phyloP scores from a whole-genome alignment of 2,888 invertebrate species.

The Tetragnatha montana region DNA sequence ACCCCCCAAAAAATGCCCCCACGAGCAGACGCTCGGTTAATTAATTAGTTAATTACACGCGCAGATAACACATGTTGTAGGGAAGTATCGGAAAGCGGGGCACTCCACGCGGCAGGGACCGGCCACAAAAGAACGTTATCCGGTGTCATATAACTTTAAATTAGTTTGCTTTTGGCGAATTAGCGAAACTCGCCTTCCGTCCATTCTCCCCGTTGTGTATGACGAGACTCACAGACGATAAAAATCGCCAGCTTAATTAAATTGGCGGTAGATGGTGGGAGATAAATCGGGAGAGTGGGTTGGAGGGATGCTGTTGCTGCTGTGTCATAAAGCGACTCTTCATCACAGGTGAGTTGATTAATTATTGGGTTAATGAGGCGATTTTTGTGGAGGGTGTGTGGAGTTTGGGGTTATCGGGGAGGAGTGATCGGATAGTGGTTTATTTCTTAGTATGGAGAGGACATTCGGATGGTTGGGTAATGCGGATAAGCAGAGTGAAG shows the following conservation, averaged over 20 bases:
- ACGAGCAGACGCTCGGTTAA: conserved; percentile 12
- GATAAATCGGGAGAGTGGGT: conserved; percentile 27
- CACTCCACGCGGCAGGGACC: conserved; percentile 21
- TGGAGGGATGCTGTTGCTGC: not conserved
- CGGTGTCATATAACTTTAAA: conserved; percentile 57
- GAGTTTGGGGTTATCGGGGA: not conserved
- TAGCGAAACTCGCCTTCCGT: conserved; percentile 15
- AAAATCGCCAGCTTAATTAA: conserved; percentile 24
- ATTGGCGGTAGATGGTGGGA: conserved; percentile 10
- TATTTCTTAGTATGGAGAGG: not conserved
- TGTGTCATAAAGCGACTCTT: conserved; percentile 16
- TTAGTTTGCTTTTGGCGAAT: conserved; percentile 41
- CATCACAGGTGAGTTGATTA: not conserved
- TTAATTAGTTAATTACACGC: conserved; percentile 54
- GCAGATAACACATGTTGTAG: conserved; percentile 38
- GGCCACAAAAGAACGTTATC: conserved; percentile 39
- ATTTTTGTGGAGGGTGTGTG: not conserved
- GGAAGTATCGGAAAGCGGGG: conserved; percentile 35
- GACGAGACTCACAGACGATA: conserved; percentile 17
- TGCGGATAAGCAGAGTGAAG: too few relatives aligned
- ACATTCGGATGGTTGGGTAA: too few relatives aligned
- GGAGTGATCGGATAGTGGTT: not conserved
- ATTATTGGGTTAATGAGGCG: not conserved
- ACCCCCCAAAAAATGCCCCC: not conserved
- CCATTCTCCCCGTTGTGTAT: conserved; percentile 14